Evolutionary conservation across 2,888 invertebrate genomes (phyloP).

Genomic region (Oithona nana): DNA sequence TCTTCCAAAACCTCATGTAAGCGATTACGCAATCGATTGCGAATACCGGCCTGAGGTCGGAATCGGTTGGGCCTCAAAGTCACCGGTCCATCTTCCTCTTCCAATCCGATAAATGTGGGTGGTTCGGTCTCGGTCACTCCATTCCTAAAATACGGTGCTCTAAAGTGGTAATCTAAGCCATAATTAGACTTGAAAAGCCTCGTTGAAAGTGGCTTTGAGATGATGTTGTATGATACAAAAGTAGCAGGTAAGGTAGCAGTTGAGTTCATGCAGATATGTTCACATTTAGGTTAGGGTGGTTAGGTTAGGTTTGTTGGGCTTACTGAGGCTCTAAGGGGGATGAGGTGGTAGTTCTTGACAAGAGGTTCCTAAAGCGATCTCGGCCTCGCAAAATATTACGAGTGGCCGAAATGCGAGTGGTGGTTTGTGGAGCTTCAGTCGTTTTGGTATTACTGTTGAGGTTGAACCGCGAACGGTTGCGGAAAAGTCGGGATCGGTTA

Average conservation of each 20-base stretch:
- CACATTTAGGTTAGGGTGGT: no score
- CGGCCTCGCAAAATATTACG: not conserved
- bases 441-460: not conserved
- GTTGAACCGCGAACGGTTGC: not conserved
- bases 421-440: not conserved
- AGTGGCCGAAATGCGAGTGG: not conserved
- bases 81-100: not conserved
- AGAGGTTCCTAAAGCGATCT: not conserved
- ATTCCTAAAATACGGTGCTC: no score
- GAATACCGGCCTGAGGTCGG: not conserved
- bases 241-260: no score
- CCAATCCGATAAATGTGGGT: not conserved
- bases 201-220: no score
- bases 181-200: no score
- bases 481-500: not conserved
- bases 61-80: constrained; percentile 2
- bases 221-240: no score
- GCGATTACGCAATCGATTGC: not conserved
- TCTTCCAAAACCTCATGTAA: not conserved
- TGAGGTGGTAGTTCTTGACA: not conserved
- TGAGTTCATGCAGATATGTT: no score
- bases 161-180: no score
- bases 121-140: not conserved
- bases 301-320: no score
- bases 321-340: not conserved